These are phyloP conservation scores for Anhinga rufa DNA, from an alignment of 2,113 vertebrate species.

Conservation along the genomic window DNA sequence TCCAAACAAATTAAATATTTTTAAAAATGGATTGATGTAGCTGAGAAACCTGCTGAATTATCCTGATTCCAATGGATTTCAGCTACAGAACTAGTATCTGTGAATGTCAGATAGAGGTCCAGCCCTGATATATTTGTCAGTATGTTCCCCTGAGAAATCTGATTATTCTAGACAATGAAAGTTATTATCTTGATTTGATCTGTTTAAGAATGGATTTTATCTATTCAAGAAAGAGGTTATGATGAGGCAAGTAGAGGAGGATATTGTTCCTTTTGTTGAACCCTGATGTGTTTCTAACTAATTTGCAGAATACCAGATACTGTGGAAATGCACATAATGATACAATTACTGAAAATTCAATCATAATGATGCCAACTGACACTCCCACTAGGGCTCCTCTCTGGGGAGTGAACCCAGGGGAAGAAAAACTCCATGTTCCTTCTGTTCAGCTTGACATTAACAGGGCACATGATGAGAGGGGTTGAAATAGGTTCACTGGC, in stretches of 20 bases:
- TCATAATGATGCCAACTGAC: not conserved
- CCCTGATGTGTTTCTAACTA: conserved; percentile 6
- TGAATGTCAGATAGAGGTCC: conserved; percentile 14
- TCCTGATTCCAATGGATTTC: not conserved
- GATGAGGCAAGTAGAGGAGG: not conserved
- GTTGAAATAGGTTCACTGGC: not conserved
- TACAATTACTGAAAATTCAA: conserved; percentile 9
- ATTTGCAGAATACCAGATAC: not conserved
- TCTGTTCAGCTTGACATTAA: not conserved
- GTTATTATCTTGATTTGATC: conserved; percentile 28
- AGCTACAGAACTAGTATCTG: not conserved
- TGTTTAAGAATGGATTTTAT: conserved; percentile 36
- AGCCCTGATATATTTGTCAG: not conserved
- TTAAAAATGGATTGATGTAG: not conserved
- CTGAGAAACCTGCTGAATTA: not conserved
- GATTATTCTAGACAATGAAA: conserved; percentile 17
- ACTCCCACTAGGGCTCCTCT: not conserved
- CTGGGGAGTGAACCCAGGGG: not conserved
- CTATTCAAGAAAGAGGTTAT: conserved; percentile 11
- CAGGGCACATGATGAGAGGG: not conserved
- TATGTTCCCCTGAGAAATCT: conserved; percentile 24
- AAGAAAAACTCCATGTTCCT: not conserved
- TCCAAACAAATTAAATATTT: not conserved
- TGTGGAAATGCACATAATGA: conserved; percentile 5
- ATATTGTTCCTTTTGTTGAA: conserved; percentile 5